A percentile compares a stretch with the other conserved stretches of the same genome.
phyloP scores from a whole-genome alignment of 2,113 vertebrate species.

The Rhombomys opimus region DNA sequence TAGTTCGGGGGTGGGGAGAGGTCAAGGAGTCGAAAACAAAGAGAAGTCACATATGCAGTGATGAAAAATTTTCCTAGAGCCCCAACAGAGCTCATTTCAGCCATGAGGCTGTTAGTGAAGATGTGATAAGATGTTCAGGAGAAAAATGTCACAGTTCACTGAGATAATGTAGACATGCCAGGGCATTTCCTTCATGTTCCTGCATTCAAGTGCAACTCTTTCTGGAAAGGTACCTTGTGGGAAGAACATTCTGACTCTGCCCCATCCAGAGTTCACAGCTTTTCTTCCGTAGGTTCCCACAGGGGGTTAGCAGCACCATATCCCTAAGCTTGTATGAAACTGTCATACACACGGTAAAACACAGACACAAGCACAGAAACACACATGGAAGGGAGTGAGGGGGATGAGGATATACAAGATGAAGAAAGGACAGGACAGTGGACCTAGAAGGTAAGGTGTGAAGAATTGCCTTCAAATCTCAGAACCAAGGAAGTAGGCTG shows the following conservation, averaged over 20 bases:
- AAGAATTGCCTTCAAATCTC: background rate
- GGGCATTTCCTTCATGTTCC: too few relatives aligned
- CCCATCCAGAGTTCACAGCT: too few relatives aligned
- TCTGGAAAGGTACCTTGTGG: too few relatives aligned
- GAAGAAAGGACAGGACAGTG: background rate
- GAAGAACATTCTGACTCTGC: too few relatives aligned
- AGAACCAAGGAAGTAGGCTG: background rate
- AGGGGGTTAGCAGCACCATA: too few relatives aligned
- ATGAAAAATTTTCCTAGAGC: background rate
- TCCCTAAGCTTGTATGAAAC: too few relatives aligned
- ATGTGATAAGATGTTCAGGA: background rate
- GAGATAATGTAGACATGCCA: too few relatives aligned
- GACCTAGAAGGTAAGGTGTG: background rate
- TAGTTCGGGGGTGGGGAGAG: rapidly evolving
- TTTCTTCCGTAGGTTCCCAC: too few relatives aligned
- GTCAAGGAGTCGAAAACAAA: background rate
- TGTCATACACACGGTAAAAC: background rate
- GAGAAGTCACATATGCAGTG: background rate
- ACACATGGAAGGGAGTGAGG: background rate
- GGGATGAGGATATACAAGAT: background rate
- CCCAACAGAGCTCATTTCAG: background rate
- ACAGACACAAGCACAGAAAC: background rate
- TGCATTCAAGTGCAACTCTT: too few relatives aligned
- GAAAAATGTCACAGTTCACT: too few relatives aligned
- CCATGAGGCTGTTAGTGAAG: background rate